phyloP scores from a whole-genome alignment of 2,113 vertebrate species.

The Leucopsar rothschildi region DNA sequence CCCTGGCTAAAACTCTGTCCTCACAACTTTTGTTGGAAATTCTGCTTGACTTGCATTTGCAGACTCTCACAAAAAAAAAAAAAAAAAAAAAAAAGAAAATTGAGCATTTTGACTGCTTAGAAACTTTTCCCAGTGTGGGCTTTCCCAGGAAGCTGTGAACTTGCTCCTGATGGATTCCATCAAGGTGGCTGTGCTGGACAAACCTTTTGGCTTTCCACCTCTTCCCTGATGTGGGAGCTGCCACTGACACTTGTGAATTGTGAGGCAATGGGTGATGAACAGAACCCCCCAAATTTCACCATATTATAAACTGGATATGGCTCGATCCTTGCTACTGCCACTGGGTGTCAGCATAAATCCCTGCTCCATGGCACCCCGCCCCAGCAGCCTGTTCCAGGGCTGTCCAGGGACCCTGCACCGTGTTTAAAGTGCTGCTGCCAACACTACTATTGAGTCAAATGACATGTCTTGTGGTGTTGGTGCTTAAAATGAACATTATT shows the following conservation, averaged over 20 bases:
- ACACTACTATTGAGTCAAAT: rapidly evolving
- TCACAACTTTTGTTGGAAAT: neutral
- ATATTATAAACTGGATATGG: rapidly evolving
- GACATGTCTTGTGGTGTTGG: rapidly evolving
- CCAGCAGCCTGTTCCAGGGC: neutral
- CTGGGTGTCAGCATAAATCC: neutral
- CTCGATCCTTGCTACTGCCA: neutral
- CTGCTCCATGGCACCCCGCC: rapidly evolving
- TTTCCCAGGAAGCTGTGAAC: neutral
- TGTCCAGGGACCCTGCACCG: rapidly evolving
- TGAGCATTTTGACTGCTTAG: neutral
- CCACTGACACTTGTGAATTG: neutral
- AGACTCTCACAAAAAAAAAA: neutral
- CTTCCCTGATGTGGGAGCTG: neutral
- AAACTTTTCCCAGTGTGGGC: neutral
- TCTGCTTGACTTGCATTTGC: neutral
- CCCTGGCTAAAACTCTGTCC: neutral
- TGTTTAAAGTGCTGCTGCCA: rapidly evolving
- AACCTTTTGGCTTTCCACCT: neutral
- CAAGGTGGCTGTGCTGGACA: neutral
- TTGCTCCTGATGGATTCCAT: neutral
- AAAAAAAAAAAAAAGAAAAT: neutral
- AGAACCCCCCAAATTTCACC: neutral
- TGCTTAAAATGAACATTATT: neutral
- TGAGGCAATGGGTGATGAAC: neutral